phyloP scores from a whole-genome alignment of 2,888 invertebrate species.

The Scelioninae gen. 2 region DNA sequence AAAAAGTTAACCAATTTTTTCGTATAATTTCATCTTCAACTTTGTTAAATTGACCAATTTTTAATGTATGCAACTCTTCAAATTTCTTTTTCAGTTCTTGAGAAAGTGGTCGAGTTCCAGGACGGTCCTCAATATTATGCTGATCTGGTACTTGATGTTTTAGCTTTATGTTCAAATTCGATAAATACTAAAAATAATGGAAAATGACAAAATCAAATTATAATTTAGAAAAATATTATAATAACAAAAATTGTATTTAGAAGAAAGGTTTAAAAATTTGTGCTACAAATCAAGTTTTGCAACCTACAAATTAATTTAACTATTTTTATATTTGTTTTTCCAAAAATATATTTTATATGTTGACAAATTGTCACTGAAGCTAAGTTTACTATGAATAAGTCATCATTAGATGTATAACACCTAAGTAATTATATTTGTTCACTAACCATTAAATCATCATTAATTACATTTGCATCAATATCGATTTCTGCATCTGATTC shows the following conservation, averaged over 20 bases:
- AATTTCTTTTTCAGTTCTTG: background rate
- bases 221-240: background rate
- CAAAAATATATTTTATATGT: no score
- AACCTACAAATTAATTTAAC: no score
- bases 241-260: background rate
- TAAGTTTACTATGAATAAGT: no score
- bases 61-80: background rate
- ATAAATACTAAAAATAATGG: constrained; percentile 6
- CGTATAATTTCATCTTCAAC: constrained; percentile 13
- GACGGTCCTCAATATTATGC: constrained; percentile 9
- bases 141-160: constrained; percentile 11
- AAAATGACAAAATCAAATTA: background rate
- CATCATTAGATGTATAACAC: no score
- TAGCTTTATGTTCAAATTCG: background rate
- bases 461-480: no score
- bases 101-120: background rate
- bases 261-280: no score
- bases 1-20: constrained; percentile 39
- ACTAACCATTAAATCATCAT: no score
- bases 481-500: no score
- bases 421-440: no score
- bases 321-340: no score
- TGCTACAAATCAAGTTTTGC: no score
- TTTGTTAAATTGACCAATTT: background rate
- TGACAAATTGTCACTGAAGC: no score